phyloP scores from a whole-genome alignment of 2,888 invertebrate genomes.

The Molorchus minor region DNA sequence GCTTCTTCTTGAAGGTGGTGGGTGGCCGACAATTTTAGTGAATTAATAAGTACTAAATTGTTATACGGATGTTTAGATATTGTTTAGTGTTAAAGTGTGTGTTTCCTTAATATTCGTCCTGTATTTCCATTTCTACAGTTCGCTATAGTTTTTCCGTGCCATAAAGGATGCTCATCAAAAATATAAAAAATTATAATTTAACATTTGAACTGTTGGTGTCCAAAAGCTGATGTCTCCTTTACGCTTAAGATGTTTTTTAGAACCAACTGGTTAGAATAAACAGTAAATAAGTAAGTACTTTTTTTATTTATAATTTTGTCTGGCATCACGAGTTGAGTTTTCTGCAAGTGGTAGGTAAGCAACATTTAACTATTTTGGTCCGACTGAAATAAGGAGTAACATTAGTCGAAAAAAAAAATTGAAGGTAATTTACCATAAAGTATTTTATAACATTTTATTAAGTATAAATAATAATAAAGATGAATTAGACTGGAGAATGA shows the following conservation, averaged over 20 bases:
- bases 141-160: not conserved
- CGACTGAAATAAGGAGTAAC: too few species aligned
- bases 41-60: slow-evolving; percentile 2
- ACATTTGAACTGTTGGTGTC: slow-evolving; percentile 30
- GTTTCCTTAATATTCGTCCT: not conserved
- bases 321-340: too few species aligned
- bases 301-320: not conserved
- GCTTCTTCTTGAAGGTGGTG: slow-evolving; percentile 61
- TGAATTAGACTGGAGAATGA: too few species aligned
- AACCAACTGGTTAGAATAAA: not conserved
- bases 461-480: too few species aligned
- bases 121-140: not conserved
- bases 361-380: too few species aligned
- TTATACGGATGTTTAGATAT: not conserved
- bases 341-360: too few species aligned
- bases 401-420: too few species aligned
- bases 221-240: slow-evolving; percentile 37
- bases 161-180: slow-evolving; percentile 44
- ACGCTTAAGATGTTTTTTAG: slow-evolving; percentile 12
- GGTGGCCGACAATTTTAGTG: slow-evolving; percentile 59
- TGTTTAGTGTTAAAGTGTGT: not conserved
- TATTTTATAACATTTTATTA: too few species aligned
- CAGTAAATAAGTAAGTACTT: slow-evolving; percentile 17
- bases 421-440: too few species aligned
- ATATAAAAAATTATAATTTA: slow-evolving; percentile 44